Percentiles rank a stretch among this genome's conserved stretches.
phyloP scores from a whole-genome alignment of 2,113 vertebrate species.

The Microtus pennsylvanicus region DNA sequence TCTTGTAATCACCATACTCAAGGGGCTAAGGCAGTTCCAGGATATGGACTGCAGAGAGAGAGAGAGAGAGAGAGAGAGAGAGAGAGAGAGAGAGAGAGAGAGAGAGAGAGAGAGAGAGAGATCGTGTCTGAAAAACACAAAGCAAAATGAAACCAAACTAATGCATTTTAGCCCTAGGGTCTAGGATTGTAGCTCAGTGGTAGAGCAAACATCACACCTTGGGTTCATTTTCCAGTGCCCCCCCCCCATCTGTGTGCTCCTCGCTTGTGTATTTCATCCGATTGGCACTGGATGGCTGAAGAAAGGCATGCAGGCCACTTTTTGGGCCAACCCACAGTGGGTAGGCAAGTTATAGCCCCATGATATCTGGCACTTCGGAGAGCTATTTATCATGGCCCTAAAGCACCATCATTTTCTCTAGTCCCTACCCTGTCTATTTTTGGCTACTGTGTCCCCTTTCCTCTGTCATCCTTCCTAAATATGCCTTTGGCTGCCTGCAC shows the following conservation, averaged over 20 bases:
- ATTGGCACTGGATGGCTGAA: not conserved
- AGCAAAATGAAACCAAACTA: not conserved
- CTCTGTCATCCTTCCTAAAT: not conserved
- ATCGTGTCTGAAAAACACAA: not conserved
- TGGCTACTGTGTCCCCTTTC: not conserved
- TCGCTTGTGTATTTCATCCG: not conserved
- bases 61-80: not conserved
- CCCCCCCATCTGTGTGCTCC: not conserved
- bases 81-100: not conserved
- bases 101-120: not conserved
- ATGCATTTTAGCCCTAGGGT: not conserved
- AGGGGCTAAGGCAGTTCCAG: not conserved
- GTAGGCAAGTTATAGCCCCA: not conserved
- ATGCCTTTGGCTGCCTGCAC: not conserved
- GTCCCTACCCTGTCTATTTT: not conserved
- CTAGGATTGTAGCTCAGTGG: not conserved
- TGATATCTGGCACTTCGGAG: not conserved
- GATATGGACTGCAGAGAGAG: not conserved
- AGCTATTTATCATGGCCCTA: conserved; percentile 6
- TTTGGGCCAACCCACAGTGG: not conserved
- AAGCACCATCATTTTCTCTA: not conserved
- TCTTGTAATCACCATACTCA: not conserved
- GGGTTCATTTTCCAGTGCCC: not conserved
- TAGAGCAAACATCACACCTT: not conserved
- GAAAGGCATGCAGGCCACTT: not conserved